Conservation (phyloP, 2,888 invertebrate species). For the Drosophila stalkeri region DNA sequence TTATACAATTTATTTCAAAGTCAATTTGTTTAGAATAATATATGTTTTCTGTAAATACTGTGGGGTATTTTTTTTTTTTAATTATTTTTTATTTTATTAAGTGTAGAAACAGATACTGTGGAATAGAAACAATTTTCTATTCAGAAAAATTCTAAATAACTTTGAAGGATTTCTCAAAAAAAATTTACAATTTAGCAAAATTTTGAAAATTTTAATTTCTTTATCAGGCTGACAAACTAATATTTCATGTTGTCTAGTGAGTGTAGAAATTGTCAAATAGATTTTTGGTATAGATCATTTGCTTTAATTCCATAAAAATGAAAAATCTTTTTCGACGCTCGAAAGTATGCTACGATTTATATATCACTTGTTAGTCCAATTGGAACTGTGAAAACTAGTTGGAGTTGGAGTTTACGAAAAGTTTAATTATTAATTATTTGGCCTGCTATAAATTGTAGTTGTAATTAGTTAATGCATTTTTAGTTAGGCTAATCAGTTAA, state of each 20-base stretch:
- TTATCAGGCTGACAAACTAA: neutral
- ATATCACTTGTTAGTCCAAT: neutral
- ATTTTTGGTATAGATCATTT: neutral
- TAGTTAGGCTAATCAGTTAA: neutral
- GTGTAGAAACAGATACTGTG: no score
- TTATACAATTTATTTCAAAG: no score
- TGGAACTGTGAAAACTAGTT: neutral
- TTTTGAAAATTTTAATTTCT: neutral
- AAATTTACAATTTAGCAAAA: neutral
- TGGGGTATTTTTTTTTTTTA: no score
- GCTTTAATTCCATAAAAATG: neutral
- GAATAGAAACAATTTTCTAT: no score
- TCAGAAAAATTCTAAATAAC: no score
- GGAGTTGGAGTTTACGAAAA: neutral
- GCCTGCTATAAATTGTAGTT: neutral
- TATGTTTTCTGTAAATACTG: no score
- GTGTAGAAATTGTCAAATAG: neutral
- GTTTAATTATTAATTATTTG: neutral
- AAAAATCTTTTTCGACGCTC: neutral
- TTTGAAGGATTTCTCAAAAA: no score
- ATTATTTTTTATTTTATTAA: no score
- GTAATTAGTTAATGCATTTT: neutral
- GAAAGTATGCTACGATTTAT: slow-evolving; percentile 31
- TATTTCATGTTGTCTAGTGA: neutral
- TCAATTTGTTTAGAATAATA: no score